These are phyloP conservation scores for Brachymystax lenok DNA, from an alignment of 2,797 vertebrate species.

Conservation along the genomic window DNA sequence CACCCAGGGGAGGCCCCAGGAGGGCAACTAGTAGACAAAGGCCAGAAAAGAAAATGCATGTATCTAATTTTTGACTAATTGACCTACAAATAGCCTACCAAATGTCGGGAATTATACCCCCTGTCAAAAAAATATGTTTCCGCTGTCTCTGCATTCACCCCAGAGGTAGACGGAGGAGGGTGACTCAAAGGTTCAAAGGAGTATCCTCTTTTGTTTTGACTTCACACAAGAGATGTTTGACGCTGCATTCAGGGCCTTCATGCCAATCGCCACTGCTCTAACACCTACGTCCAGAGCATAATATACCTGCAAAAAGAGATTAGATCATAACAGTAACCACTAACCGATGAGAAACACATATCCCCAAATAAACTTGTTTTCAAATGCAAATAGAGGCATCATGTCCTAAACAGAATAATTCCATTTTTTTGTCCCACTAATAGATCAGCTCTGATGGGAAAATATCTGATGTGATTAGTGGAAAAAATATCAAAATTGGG, in stretches of 20 bases:
- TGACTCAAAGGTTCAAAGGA: background rate
- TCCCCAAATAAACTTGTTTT: background rate
- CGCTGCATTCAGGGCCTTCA: slow-evolving; percentile 17
- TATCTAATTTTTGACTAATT: background rate
- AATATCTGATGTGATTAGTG: too few species aligned
- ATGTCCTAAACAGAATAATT: too few species aligned
- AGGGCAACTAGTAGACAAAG: too few species aligned
- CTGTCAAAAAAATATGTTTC: too few species aligned
- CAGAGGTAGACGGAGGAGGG: background rate
- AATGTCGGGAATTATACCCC: too few species aligned
- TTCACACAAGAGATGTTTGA: slow-evolving; percentile 15
- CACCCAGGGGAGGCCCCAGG: too few species aligned
- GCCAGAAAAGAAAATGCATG: background rate
- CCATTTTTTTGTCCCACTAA: too few species aligned
- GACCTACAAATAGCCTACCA: too few species aligned
- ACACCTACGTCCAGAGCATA: slow-evolving; percentile 27
- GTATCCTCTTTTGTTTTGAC: background rate
- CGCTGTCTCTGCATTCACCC: background rate
- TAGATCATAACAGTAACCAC: too few species aligned
- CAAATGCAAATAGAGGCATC: background rate
- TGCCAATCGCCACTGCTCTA: slow-evolving; percentile 21
- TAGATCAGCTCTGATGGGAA: too few species aligned
- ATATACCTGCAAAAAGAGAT: slow-evolving; percentile 27
- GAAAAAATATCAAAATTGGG: too few species aligned
- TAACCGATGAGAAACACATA: background rate